These are phyloP conservation scores for Agapostemon virescens DNA, from an alignment of 2,888 invertebrate species.

Conservation along the genomic window DNA sequence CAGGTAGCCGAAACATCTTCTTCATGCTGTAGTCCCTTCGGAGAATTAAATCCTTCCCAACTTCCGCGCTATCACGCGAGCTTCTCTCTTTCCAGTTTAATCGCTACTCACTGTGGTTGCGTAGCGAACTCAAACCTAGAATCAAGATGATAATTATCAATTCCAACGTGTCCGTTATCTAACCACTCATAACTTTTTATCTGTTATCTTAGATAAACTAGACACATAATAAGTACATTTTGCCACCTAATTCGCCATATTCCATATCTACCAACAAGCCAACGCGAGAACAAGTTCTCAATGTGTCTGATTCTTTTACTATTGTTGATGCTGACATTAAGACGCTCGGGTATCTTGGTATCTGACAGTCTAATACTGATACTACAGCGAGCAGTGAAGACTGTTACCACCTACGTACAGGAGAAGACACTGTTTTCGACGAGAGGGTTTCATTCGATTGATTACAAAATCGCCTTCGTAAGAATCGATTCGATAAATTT, in stretches of 20 bases:
- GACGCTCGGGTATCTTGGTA: background rate
- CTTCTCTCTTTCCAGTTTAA: conserved; percentile 22
- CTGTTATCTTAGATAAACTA: conserved; percentile 44
- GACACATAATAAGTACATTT: conserved; percentile 1
- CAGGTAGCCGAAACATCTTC: conserved; percentile 40
- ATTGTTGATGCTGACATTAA: too few relatives aligned
- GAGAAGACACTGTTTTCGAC: background rate
- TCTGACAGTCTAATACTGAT: background rate
- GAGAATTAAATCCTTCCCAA: background rate
- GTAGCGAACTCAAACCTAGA: conserved; percentile 40
- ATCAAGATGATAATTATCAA: conserved; percentile 48
- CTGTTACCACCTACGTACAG: background rate
- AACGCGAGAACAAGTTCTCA: background rate
- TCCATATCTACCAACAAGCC: background rate
- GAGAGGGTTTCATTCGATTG: background rate
- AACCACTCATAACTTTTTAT: conserved; percentile 21
- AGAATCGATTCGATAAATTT: too few relatives aligned
- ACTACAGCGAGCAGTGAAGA: background rate
- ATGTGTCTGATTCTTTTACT: background rate
- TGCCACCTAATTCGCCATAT: background rate
- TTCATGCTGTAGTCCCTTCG: background rate
- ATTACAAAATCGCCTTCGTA: too few relatives aligned
- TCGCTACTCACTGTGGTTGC: conserved; percentile 18
- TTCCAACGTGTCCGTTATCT: background rate
- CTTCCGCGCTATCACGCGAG: background rate